Evolutionary conservation across 2,113 vertebrate species (phyloP), one percentile per base, ranked within the genome.

Genomic region (Gallinago paraguaiae): DNA sequence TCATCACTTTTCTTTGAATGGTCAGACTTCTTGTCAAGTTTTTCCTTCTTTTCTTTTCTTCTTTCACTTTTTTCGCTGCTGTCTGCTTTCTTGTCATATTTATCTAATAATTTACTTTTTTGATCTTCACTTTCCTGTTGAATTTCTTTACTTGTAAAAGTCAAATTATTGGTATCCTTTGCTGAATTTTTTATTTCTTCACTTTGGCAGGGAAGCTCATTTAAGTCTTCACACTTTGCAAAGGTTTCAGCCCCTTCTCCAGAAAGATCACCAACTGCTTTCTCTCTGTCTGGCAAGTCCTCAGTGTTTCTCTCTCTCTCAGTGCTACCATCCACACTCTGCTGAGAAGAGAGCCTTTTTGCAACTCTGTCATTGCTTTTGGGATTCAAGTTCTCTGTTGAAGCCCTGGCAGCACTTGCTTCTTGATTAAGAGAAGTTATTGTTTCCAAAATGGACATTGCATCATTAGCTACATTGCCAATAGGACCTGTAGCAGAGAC

Each of bases 391-490:
- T 90, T 96, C 82, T 99, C 98, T 53, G 96, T 97, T 4, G 98
- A 98, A 91, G 98, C 97, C 83, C 98, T 96, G 70, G 98, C 98
- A 56, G 98, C 98, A 45, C 96, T 99, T 8, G 99, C 99, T 97
- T 99, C 99, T 97, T 99, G 99, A 95, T 99, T 99, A 54, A 99
- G 98, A 81, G 99, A 98, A 18, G 98, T 98, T 77, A 99, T 99
- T 33, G 98, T 99, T 95, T 99, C 99, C 95, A 99, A 97, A 96
- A 99, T 99, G 61, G 99, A 99, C 98, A 99, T 98, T 65, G 99
- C 99, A 79, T 99, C 97, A 16, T 90, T 98, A 95, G 98, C 98
- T 56, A 98, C 96, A 1, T 96, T 97, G 39, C 98, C 93, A 86
- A 96, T 95, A 53, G 98, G 97, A 60, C 98, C 70, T 53, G 96